These are phyloP conservation scores for Cryptus viduatorius DNA, from an alignment of 2,888 invertebrate genomes.

Conservation along the genomic window DNA sequence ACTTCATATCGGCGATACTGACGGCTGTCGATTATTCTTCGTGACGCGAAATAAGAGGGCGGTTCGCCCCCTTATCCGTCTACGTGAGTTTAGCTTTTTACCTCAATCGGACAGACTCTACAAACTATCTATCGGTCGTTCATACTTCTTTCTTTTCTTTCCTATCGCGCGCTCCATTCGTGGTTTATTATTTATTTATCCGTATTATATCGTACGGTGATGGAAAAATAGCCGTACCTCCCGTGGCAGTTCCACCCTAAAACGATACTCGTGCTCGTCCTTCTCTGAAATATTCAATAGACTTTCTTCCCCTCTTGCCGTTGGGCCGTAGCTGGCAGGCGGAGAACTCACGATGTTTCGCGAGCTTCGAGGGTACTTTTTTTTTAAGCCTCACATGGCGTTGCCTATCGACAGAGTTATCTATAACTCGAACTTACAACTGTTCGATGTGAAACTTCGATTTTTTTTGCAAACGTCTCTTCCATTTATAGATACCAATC, in stretches of 20 bases:
- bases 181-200: slow-evolving; percentile 73
- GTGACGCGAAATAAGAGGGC: slow-evolving; percentile 29
- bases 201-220: slow-evolving; percentile 69
- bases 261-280: slow-evolving; percentile 66
- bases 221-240: slow-evolving; percentile 62
- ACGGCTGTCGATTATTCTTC: slow-evolving; percentile 45
- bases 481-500: neutral
- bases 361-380: neutral
- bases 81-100: slow-evolving; percentile 11
- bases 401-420: neutral
- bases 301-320: slow-evolving; percentile 5
- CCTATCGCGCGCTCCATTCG: neutral
- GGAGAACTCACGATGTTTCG: neutral
- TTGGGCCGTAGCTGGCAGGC: slow-evolving; percentile 1
- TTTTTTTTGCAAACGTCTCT: neutral
- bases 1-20: slow-evolving; percentile 26
- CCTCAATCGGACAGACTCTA: slow-evolving; percentile 7
- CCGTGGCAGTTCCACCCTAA: slow-evolving; percentile 65
- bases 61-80: neutral
- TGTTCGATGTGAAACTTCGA: neutral
- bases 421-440: neutral
- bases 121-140: neutral
- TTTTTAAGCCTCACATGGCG: neutral
- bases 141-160: neutral
- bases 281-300: slow-evolving; percentile 70